Evolutionary conservation across 2,797 vertebrate genomes (phyloP).

Genomic region (Prunella strophiata): DNA sequence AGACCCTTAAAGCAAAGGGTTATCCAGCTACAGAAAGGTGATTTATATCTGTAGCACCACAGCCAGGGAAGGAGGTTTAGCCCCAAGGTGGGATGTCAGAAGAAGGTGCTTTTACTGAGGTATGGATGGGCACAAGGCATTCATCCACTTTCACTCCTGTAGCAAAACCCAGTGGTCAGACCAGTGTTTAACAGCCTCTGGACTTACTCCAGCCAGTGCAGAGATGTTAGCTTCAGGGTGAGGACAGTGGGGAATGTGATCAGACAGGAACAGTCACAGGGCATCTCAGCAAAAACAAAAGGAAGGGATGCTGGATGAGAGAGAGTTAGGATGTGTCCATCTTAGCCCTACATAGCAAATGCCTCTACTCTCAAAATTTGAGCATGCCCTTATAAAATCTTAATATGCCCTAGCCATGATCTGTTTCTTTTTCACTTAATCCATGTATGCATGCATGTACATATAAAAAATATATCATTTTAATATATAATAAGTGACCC

Average conservation of each 20-base stretch:
- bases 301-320: background rate
- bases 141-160: background rate
- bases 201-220: background rate
- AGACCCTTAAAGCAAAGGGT: background rate
- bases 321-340: background rate
- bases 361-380: background rate
- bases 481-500: background rate
- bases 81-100: background rate
- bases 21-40: background rate
- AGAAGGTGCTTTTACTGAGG: background rate
- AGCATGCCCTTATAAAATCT: background rate
- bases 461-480: background rate
- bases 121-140: background rate
- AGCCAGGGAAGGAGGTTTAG: background rate
- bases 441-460: no score
- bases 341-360: background rate
- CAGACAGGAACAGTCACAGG: background rate
- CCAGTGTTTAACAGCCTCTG: background rate
- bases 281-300: background rate
- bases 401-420: background rate
- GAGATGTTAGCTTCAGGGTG: background rate
- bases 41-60: background rate
- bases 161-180: background rate
- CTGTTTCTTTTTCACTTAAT: background rate
- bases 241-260: background rate